Conservation (phyloP, 2,113 vertebrate genomes). For the Vombatus ursinus region DNA sequence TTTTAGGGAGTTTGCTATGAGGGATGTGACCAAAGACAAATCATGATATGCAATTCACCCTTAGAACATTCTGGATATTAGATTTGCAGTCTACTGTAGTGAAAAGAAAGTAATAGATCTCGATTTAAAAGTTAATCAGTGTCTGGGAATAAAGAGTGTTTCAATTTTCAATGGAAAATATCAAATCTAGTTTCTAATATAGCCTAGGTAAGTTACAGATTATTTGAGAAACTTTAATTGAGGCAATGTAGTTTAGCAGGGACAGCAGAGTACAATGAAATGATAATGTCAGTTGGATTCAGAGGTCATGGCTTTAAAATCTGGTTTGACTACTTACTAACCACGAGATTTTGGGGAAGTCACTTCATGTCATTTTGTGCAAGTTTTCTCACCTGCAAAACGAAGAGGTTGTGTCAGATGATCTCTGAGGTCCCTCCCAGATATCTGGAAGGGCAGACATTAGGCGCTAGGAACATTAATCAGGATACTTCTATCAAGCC, state of each 20-base stretch:
- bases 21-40: not conserved
- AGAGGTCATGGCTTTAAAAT: not conserved
- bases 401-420: not conserved
- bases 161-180: not conserved
- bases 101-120: not conserved
- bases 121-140: not conserved
- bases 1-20: not conserved
- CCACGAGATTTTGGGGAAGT: not conserved
- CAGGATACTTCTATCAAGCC: not conserved
- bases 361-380: not conserved
- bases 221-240: not conserved
- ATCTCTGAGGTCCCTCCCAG: not conserved
- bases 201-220: not conserved
- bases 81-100: not conserved
- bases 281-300: not conserved
- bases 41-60: not conserved
- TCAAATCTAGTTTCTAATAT: not conserved
- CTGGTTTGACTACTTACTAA: not conserved
- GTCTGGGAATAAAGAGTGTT: not conserved
- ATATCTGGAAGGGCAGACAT: not conserved
- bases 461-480: not conserved
- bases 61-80: not conserved
- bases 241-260: not conserved
- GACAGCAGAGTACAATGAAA: not conserved
- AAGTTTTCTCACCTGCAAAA: not conserved